phyloP scores from a whole-genome alignment of 2,113 vertebrate species.

The Nesoenas mayeri region DNA sequence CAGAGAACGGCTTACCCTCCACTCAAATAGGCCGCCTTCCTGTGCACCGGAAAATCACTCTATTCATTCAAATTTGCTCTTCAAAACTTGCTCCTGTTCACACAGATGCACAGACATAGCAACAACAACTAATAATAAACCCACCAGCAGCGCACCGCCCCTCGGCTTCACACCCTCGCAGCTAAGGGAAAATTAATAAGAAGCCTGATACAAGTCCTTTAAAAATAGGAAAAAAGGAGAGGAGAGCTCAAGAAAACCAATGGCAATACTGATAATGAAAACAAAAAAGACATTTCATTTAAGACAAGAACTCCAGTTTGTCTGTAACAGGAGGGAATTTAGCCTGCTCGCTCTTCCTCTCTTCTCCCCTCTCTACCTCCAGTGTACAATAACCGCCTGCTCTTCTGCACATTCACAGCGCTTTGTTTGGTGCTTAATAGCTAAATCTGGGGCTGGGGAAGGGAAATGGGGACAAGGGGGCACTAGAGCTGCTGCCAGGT shows the following conservation, averaged over 20 bases:
- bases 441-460: background rate
- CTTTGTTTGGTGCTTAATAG: background rate
- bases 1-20: background rate
- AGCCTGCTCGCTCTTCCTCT: background rate
- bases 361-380: background rate
- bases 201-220: background rate
- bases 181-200: background rate
- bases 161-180: accelerated
- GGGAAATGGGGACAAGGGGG: background rate
- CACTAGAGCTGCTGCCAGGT: background rate
- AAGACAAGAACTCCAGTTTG: background rate
- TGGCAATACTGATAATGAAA: background rate
- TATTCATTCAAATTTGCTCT: background rate
- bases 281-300: background rate
- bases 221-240: background rate
- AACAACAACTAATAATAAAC: background rate
- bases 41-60: background rate
- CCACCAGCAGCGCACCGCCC: background rate
- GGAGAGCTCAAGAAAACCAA: background rate
- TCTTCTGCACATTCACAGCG: background rate
- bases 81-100: background rate
- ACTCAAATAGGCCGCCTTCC: background rate
- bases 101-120: background rate
- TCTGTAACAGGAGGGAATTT: background rate
- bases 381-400: background rate